Evolutionary conservation across 2,113 vertebrate genomes (phyloP), one percentile per base, ranked within the genome.

Genomic region (Mobula birostris): DNA sequence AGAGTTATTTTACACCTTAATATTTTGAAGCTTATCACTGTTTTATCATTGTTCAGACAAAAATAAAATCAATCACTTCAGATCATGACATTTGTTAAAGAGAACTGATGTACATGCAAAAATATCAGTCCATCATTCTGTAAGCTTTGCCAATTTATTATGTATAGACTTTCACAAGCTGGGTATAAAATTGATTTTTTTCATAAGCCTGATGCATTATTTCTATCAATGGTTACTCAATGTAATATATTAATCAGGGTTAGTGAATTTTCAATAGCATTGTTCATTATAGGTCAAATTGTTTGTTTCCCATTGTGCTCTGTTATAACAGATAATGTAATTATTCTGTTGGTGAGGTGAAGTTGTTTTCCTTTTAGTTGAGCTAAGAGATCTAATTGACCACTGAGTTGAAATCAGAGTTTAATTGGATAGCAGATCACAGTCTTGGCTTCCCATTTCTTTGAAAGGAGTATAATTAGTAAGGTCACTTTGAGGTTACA

Each of bases 161-260:
- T 72, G 32, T 24, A 92, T 63, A 29, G 32, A 2, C 66, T 40
- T 92, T 72, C 36, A 72, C 36, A 72, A 91, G 19, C n/a, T 40
- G 63, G 63, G 5, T 93, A 72, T 72, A 24, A 93, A 93, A 72
- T 72, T 72, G 68, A 72, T 93, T 48, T 32, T 72, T 68, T 90
- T 32, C 32, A 66, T 9, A 32, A 32, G 85, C 61, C 85, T 90
- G 85, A 63, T 90, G 29, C 61, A 90, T 90, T 90, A 68, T 66
- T 32, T 90, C 14, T 90, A 66, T 90, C 66, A 14, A 90, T 90
- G 85, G 85, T 90, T 32, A 68, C n/a, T 90, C 66, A 90, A 90
- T 90, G 85, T 63, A 9, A 90, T 90, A 17, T 32, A 66, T 90
- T 90, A 90, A 90, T 66, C 36, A 79, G 32, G 61, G 19, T 32